These are phyloP conservation scores for Sialis lutaria DNA, from an alignment of 2,888 invertebrate genomes.

Conservation along the genomic window DNA sequence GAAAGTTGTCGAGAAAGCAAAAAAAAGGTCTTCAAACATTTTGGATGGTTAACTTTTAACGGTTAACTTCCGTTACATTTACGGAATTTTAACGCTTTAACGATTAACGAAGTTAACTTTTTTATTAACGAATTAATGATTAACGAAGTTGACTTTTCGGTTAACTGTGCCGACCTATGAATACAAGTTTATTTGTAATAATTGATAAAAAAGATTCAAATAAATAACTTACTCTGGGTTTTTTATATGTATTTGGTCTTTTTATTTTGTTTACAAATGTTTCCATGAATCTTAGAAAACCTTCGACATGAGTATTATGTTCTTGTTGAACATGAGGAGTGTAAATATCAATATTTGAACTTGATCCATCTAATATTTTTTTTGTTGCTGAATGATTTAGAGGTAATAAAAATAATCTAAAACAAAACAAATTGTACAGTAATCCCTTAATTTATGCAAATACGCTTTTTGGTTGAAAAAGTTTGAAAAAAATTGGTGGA, in stretches of 20 bases:
- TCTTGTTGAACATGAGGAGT: slow-evolving; percentile 32
- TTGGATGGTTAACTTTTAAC: no score
- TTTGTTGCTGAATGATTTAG: slow-evolving; percentile 62
- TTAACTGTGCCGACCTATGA: no score
- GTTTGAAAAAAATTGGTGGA: no score
- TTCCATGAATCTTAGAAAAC: slow-evolving; percentile 69
- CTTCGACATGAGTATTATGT: slow-evolving; percentile 46
- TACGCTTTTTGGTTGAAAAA: no score
- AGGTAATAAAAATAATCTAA: slow-evolving; percentile 70
- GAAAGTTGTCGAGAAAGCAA: no score
- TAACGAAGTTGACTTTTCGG: no score
- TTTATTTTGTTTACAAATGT: slow-evolving; percentile 80
- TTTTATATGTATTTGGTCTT: slow-evolving; percentile 47
- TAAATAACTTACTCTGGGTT: slow-evolving; percentile 49
- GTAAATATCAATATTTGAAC: slow-evolving; percentile 67
- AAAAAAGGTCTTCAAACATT: no score
- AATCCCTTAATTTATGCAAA: no score
- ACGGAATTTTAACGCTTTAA: no score
- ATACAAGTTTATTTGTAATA: background rate
- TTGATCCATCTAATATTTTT: slow-evolving; percentile 49
- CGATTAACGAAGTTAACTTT: no score
- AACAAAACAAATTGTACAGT: slow-evolving; percentile 23
- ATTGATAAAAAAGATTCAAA: slow-evolving; percentile 1
- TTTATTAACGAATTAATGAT: no score
- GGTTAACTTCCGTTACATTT: no score